Base-by-base conservation (phyloP, 2,113 vertebrate species). In the Myiopsitta monachus region DNA sequence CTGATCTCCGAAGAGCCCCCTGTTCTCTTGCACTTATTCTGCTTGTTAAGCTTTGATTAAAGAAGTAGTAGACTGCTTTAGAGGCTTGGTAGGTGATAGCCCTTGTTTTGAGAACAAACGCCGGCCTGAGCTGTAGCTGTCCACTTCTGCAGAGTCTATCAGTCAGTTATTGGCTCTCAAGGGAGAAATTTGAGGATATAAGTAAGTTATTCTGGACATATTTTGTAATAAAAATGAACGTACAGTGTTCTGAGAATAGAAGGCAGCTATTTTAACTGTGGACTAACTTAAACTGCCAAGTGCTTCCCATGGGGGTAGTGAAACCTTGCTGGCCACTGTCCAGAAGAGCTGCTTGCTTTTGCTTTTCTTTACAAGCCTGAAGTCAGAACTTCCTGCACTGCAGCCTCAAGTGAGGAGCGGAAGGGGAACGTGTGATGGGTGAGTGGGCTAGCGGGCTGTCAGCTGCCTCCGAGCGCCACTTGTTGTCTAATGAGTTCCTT, bases 171-270 rank as follows among this genome's bases (percentile, higher is more conserved):
- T 83, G 88, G 52, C 63, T 88, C 93, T 78, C 95, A 18, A 38
- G 94, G 94, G 93, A 92, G 68, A 93, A 72, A 81, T 75, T 22
- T 51, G 47, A 19, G 68, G 87, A 36, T 94, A 92, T 88, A 94
- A 96, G 94, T 93, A 90, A 86, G 93, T 92, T 49, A 6, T 83
- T 90, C 93, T 70, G 61, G 69, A 55, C 38, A 23, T 84, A 55
- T 90, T 86, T 86, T 72, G 55, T 87, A 86, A 90, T 72, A 51
- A 88, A 85, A 93, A 21, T 1, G 3, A 83, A 51, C 0, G 0
- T 83, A 63, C 49, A 15, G 18, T 31, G 31, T 69, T 73, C 84
- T 69, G 75, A 92, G 91, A 92, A 87, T 84, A 90, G 93, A 74
- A 93, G 31, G 85, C 55, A 55, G 54, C 54, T 93, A 68, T 90